phyloP scores from a whole-genome alignment of 2,888 invertebrate genomes.

The Leucophenga maculata region DNA sequence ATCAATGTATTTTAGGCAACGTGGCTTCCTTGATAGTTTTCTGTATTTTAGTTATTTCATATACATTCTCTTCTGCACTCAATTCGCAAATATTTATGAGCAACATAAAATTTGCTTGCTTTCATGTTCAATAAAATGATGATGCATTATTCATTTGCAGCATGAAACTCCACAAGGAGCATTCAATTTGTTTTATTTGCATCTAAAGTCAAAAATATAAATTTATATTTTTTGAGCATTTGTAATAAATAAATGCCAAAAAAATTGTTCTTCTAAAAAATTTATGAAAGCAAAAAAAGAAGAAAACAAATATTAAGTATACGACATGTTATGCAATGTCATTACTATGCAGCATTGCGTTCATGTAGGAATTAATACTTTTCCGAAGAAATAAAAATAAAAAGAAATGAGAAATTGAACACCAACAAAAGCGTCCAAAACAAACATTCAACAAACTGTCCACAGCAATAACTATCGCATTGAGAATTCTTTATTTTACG shows the following conservation, averaged over 20 bases:
- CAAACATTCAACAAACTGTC: neutral
- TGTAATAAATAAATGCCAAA: too few relatives aligned
- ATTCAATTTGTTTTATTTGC: neutral
- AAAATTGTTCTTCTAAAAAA: neutral
- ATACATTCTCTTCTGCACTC: too few relatives aligned
- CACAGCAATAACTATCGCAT: slow-evolving; percentile 3
- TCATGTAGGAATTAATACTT: slow-evolving; percentile 5
- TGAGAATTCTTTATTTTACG: neutral
- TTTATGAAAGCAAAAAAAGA: neutral
- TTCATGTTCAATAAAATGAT: slow-evolving; percentile 18
- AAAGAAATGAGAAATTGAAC: neutral
- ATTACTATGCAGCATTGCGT: slow-evolving; percentile 2
- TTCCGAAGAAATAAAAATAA: neutral
- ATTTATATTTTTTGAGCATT: too few relatives aligned
- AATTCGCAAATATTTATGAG: neutral
- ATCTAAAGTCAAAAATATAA: neutral
- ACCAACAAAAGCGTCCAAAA: neutral
- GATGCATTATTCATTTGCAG: slow-evolving; percentile 20
- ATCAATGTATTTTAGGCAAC: too few relatives aligned
- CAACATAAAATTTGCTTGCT: neutral
- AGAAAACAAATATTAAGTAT: neutral
- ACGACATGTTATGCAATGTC: neutral
- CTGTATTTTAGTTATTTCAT: too few relatives aligned
- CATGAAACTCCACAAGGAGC: neutral
- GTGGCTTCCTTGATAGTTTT: too few relatives aligned